These are phyloP conservation scores for Tachina fera DNA, from an alignment of 2,888 invertebrate genomes.

Conservation along the genomic window DNA sequence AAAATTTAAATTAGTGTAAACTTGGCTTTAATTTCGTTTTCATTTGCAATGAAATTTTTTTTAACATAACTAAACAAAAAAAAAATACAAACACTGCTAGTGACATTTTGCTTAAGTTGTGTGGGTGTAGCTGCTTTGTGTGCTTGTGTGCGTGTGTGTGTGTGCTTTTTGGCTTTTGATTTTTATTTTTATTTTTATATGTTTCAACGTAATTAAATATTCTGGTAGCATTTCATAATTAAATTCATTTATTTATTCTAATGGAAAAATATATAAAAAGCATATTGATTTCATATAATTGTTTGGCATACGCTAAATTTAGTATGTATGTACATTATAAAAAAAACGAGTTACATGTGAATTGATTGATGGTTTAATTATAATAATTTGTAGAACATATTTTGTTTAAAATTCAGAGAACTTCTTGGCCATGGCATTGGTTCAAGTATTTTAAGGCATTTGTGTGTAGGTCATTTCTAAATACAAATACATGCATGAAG, in stretches of 20 bases:
- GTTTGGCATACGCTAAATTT: neutral
- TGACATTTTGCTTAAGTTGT: neutral
- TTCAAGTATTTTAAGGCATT: conserved; percentile 15
- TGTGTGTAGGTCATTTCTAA: conserved; percentile 6
- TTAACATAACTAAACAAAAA: neutral
- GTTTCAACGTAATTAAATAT: conserved; percentile 53
- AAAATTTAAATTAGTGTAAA: conserved; percentile 27
- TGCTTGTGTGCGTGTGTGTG: conserved; percentile 1
- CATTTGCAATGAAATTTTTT: conserved; percentile 25
- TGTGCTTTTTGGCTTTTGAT: conserved; percentile 19
- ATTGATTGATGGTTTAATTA: neutral
- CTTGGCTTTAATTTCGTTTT: conserved; percentile 62
- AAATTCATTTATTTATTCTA: conserved; percentile 64
- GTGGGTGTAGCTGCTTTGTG: neutral
- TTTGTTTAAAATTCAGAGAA: conserved; percentile 1
- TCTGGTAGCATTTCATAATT: conserved; percentile 65
- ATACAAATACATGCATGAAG: too few relatives aligned
- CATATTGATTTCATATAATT: conserved; percentile 38
- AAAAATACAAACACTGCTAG: neutral
- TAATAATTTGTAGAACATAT: neutral
- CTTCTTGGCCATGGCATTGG: conserved; percentile 36
- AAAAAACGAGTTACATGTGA: neutral
- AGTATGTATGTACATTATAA: too few relatives aligned
- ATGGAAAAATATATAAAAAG: conserved; percentile 20
- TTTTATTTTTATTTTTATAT: neutral